Evolutionary conservation across 2,113 vertebrate species (phyloP).

Genomic region (Naja naja): DNA sequence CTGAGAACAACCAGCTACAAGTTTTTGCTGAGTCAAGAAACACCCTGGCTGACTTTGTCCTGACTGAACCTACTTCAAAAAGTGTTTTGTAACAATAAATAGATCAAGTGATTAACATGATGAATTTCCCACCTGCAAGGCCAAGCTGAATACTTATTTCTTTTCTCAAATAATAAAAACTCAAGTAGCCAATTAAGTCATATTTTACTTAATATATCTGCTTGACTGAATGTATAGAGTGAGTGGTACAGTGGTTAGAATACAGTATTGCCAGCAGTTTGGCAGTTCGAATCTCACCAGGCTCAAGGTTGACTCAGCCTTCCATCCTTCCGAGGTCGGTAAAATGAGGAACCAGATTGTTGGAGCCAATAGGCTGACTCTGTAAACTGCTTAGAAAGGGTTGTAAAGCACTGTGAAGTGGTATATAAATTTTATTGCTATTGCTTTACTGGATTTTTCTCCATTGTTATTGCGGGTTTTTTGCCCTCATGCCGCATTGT

Average conservation of each 20-base stretch:
- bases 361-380: no score
- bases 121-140: background rate
- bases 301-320: no score
- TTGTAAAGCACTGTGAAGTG: no score
- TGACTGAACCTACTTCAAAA: background rate
- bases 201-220: fast-evolving
- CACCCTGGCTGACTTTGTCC: background rate
- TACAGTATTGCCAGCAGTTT: no score
- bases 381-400: no score
- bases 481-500: background rate
- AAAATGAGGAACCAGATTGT: no score
- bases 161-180: background rate
- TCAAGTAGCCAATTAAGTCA: background rate
- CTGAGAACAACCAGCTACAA: background rate
- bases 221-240: background rate
- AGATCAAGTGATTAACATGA: background rate
- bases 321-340: no score
- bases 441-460: background rate
- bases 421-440: no score
- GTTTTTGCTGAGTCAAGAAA: no score
- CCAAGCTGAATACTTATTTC: background rate
- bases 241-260: background rate
- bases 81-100: background rate
- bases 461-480: background rate
- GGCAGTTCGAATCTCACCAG: no score